Base-by-base conservation (phyloP, 2,113 vertebrate species). In the Casuarius casuarius region DNA sequence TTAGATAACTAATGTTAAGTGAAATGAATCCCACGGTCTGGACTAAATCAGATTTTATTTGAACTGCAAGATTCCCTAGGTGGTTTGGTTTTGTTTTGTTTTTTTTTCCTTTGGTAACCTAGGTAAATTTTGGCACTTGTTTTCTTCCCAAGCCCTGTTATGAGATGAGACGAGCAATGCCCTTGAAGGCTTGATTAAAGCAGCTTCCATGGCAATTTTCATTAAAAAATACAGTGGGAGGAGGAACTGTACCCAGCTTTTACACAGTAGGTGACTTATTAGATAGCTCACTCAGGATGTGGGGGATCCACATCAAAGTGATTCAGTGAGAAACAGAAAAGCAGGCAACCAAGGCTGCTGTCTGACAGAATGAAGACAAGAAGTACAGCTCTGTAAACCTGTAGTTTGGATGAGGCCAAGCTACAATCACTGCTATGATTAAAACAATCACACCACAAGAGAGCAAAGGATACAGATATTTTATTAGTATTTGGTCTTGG, bases 181-280 rank as follows among this genome's bases (percentile, higher is more conserved):
- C 44, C 40, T 67, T 62, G 25, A 87, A 90, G 62, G 19, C 44
- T 63, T 85, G 52, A 76, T 52, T 52, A 77, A 94, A 93, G 72
- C 79, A 90, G 79, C 92, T 86, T 58, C 58, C 67, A 61, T 0
- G 5, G 82, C 52, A 73, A 76, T 77, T 92, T 93, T 96, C 71
- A 93, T 93, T 85, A 40, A 88, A 95, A 94, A 90, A 72, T 94
- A 83, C 58, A 92, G 62, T 62, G 44, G 75, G 78, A 92, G 65
- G 44, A 96, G 33, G 67, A 93, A 88, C 71, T 76, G 33, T 65
- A 83, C 33, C 31, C 90, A 88, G 58, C 22, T 85, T 90, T 93
- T 88, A 93, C 82, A 83, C 85, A 94, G 90, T 7, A 83, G 85
- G 90, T 80, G 75, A 90, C 71, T 95, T 95, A 93, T 92, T 93